phyloP scores from a whole-genome alignment of 2,888 invertebrate genomes.

The Alsophila aescularia region DNA sequence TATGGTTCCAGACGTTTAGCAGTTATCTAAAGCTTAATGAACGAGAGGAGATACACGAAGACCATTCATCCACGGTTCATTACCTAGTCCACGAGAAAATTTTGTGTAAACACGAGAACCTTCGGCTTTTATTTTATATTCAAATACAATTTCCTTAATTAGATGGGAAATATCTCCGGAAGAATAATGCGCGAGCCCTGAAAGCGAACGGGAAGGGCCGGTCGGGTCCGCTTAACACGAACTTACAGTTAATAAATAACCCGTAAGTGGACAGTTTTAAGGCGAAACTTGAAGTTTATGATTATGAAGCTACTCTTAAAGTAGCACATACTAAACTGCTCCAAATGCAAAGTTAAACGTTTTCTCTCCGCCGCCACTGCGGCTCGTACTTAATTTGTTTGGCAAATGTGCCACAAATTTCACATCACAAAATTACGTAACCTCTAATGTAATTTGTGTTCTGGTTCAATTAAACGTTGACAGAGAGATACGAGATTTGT shows the following conservation, averaged over 20 bases:
- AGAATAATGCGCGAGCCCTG: slow-evolving; percentile 59
- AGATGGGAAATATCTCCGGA: slow-evolving; percentile 63
- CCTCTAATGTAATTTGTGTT: slow-evolving; percentile 39
- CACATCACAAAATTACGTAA: slow-evolving; percentile 32
- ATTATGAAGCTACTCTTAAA: slow-evolving; percentile 34
- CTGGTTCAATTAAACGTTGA: slow-evolving; percentile 46
- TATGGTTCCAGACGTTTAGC: slow-evolving; percentile 28
- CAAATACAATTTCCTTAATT: slow-evolving; percentile 73
- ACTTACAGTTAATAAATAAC: slow-evolving; percentile 47
- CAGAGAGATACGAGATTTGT: slow-evolving; percentile 33
- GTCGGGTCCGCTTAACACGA: slow-evolving; percentile 38
- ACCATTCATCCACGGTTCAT: slow-evolving; percentile 39
- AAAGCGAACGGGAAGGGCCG: slow-evolving; percentile 25
- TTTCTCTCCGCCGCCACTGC: slow-evolving; percentile 11
- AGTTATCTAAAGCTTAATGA: slow-evolving; percentile 35
- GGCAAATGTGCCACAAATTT: slow-evolving; percentile 37
- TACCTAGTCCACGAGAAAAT: slow-evolving; percentile 37
- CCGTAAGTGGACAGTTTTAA: slow-evolving; percentile 43
- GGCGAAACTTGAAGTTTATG: slow-evolving; percentile 38
- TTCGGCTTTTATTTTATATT: slow-evolving; percentile 61
- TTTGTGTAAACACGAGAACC: slow-evolving; percentile 53
- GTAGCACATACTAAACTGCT: slow-evolving; percentile 32
- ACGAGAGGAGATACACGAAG: slow-evolving; percentile 31
- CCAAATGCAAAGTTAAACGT: slow-evolving; percentile 18
- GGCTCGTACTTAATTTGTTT: slow-evolving; percentile 34